A percentile compares a stretch with the other conserved stretches of the same genome.
Evolutionary conservation across 1,140 invertebrate genomes (phyloP).

Genomic region (Cydia amplana): DNA sequence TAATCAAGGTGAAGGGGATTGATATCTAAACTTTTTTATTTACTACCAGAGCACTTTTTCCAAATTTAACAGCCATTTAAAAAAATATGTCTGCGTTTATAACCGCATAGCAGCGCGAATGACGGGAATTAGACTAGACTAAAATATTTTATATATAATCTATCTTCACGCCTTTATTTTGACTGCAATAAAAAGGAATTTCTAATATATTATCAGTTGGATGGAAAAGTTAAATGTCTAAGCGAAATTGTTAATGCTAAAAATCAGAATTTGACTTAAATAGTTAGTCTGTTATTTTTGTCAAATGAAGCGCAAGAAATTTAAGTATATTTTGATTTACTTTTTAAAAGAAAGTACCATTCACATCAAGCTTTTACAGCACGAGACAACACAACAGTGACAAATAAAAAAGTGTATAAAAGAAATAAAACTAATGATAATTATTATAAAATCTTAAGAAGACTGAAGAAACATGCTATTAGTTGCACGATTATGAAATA

Average conservation of each 20-base stretch:
- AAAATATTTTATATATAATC: too few species aligned
- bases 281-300: slow-evolving; percentile 1
- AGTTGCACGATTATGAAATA: neutral
- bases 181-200: too few species aligned
- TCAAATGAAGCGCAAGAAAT: neutral
- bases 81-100: too few species aligned
- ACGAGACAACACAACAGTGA: neutral
- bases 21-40: too few species aligned
- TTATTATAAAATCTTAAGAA: neutral
- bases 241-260: neutral
- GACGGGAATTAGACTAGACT: too few species aligned
- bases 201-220: too few species aligned
- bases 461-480: slow-evolving; percentile 1
- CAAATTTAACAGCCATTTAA: too few species aligned
- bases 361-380: neutral
- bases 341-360: neutral
- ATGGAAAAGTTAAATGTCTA: neutral
- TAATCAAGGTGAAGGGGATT: too few species aligned
- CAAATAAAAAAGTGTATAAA: neutral
- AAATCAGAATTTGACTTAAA: neutral
- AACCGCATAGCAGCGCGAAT: too few species aligned
- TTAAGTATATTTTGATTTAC: neutral
- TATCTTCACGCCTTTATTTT: too few species aligned
- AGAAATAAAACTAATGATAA: neutral
- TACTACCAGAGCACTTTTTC: too few species aligned